These are phyloP conservation scores for Microcebus tavaratra DNA, from an alignment of 2,113 vertebrate species.

Conservation along the genomic window DNA sequence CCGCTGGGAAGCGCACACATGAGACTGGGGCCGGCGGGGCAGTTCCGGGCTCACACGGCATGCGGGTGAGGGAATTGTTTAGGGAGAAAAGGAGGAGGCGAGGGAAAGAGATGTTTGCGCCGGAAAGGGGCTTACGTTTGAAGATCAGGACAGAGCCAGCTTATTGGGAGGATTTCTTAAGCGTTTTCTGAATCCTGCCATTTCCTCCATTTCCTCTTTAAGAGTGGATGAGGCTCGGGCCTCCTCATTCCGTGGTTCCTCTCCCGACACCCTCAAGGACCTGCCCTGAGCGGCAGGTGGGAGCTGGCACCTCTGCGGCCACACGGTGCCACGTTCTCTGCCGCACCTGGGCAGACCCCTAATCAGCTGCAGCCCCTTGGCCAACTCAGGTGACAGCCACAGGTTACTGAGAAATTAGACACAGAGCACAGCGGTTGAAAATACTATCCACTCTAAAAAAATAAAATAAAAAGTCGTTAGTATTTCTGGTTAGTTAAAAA, in stretches of 20 bases:
- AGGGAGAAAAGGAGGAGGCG: not conserved
- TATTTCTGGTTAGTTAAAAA: not conserved
- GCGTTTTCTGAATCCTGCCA: not conserved
- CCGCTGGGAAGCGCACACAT: not conserved
- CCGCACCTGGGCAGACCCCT: rapidly evolving
- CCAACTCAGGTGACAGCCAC: not conserved
- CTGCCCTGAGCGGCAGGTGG: not conserved
- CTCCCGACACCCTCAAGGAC: not conserved
- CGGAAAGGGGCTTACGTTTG: not conserved
- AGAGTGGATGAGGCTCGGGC: rapidly evolving
- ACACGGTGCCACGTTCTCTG: rapidly evolving
- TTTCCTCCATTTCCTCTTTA: rapidly evolving
- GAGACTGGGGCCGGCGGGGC: not conserved
- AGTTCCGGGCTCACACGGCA: not conserved
- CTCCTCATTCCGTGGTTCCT: not conserved
- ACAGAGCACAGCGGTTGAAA: not conserved
- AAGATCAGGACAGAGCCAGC: not conserved
- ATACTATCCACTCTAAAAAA: not conserved
- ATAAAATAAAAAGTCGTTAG: not conserved
- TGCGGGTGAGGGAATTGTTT: not conserved
- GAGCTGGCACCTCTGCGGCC: too few species aligned
- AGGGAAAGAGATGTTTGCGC: not conserved
- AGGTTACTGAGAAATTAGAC: not conserved
- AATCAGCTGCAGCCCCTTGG: rapidly evolving
- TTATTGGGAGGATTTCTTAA: not conserved